Percentiles rank a stretch among this genome's conserved stretches.
phyloP scores from a whole-genome alignment of 1,140 invertebrate genomes.

The Cydia splendana region DNA sequence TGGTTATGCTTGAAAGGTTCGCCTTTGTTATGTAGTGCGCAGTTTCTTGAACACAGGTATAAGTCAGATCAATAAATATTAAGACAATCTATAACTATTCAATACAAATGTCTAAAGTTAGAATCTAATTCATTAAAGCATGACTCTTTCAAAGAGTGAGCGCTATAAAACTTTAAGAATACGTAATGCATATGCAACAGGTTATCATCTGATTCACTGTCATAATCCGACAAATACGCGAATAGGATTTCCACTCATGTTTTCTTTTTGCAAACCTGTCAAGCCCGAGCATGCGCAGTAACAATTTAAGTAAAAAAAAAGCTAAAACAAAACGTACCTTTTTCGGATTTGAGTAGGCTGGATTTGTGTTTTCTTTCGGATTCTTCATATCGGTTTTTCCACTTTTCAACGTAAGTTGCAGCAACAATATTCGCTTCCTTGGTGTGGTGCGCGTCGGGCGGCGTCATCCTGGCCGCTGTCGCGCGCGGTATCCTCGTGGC shows the following conservation, averaged over 20 bases:
- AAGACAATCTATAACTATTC: conserved; percentile 27
- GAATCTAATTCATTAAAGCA: conserved; percentile 15
- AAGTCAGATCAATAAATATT: conserved; percentile 32
- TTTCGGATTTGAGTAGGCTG: conserved; percentile 83
- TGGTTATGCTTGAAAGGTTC: conserved; percentile 21
- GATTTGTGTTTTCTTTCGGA: conserved; percentile 84
- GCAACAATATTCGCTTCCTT: conserved; percentile 71
- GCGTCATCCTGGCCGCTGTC: conserved; percentile 74
- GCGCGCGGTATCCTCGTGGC: conserved; percentile 70
- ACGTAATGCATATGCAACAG: conserved; percentile 72
- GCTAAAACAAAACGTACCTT: conserved; percentile 80
- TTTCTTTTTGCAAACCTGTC: conserved; percentile 65
- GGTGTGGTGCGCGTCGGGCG: conserved; percentile 71
- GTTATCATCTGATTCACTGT: conserved; percentile 59
- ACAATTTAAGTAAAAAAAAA: conserved; percentile 49
- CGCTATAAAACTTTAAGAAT: conserved; percentile 60
- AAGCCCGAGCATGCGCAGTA: conserved; percentile 64
- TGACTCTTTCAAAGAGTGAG: conserved; percentile 34
- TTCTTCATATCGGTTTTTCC: conserved; percentile 85
- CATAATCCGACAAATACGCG: conserved; percentile 73
- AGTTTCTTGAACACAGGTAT: conserved; percentile 20
- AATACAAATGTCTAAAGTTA: neutral
- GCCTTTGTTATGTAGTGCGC: conserved; percentile 22
- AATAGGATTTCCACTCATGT: conserved; percentile 69
- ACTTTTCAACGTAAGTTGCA: conserved; percentile 79